Evolutionary conservation across 1,140 invertebrate species (phyloP), one percentile per base, ranked within the genome.

Genomic region (Aphelenchoides avenae): DNA sequence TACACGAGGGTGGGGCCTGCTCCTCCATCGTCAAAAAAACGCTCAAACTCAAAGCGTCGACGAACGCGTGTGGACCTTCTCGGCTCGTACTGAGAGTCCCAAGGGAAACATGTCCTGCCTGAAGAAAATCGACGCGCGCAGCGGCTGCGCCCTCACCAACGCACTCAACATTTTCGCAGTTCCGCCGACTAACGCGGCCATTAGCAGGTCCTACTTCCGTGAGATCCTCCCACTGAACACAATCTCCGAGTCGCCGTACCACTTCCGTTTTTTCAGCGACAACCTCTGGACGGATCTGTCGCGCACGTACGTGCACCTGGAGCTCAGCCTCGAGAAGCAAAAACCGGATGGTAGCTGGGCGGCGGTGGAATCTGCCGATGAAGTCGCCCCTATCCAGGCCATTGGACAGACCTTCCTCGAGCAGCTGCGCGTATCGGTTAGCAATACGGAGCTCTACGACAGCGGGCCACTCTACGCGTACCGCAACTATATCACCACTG

Each of bases 401-500:
- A 57, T 61, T 66, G 58, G 58, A 0, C 60, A 42, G 13, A 61
- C 61, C 1, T 61, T 66, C 37, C 15, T 64, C n/a, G 41, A 46
- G 27, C 61, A 61, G 20, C 22, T 61, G 6, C 48, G 53, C 11
- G 48, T 61, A 6, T 26, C 37, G 2, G 22, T 61, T 9, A 31
- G 33, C 36, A 57, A 52, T 20, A 44, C 24, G 9, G 58, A 61
- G 15, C 6, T 61, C 3, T 61, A 61, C 29, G 58, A 61, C 33
- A 24, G 33, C 7, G 57, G 44, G 15, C 51, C 29, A 15, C 27
- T 61, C 15, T 61, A 43, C 22, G 33, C 61, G 3, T 61, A 34
- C 31, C 20, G 20, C 3, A 24, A 18, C n/a, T 65, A 66, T 3
- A 20, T 61, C 3, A 64, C 22, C 7, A 43, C 37, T 39, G 58